phyloP scores from a whole-genome alignment of 1,140 invertebrate genomes.

The Paraescarpia echinospica region DNA sequence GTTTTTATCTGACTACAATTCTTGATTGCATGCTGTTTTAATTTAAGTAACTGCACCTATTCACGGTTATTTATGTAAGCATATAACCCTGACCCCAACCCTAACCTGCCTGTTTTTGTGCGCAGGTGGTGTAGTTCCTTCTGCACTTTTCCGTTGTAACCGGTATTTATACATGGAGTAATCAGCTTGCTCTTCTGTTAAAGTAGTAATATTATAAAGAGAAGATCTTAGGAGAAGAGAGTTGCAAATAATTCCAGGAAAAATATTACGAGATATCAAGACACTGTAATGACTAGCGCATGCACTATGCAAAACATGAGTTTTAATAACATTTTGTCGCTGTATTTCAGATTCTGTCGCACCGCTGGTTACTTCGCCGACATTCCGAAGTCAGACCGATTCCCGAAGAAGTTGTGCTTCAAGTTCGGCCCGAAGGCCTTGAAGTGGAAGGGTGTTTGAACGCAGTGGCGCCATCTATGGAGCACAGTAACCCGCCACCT shows the following conservation, averaged over 20 bases:
- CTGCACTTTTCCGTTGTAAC: too few species aligned
- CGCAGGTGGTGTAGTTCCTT: too few species aligned
- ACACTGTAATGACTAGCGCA: neutral
- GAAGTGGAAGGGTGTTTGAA: neutral
- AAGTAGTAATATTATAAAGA: neutral
- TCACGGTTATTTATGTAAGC: too few species aligned
- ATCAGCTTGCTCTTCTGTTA: neutral
- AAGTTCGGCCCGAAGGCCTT: constrained; percentile 22
- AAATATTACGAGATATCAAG: neutral
- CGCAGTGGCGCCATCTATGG: neutral
- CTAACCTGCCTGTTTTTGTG: too few species aligned
- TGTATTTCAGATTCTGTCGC: constrained; percentile 20
- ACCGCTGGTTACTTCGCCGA: constrained; percentile 19
- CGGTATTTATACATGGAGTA: too few species aligned
- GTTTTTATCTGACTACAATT: too few species aligned
- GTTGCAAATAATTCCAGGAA: too few species aligned
- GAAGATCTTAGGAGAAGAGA: neutral
- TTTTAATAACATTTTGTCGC: neutral
- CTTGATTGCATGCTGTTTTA: too few species aligned
- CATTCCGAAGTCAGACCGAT: constrained; percentile 24
- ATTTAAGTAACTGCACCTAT: too few species aligned
- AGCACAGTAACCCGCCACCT: neutral
- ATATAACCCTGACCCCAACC: too few species aligned
- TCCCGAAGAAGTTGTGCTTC: constrained; percentile 31
- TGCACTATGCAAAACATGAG: neutral